Evolutionary conservation across 2,888 invertebrate species (phyloP).

Genomic region (Harpalus rubripes): DNA sequence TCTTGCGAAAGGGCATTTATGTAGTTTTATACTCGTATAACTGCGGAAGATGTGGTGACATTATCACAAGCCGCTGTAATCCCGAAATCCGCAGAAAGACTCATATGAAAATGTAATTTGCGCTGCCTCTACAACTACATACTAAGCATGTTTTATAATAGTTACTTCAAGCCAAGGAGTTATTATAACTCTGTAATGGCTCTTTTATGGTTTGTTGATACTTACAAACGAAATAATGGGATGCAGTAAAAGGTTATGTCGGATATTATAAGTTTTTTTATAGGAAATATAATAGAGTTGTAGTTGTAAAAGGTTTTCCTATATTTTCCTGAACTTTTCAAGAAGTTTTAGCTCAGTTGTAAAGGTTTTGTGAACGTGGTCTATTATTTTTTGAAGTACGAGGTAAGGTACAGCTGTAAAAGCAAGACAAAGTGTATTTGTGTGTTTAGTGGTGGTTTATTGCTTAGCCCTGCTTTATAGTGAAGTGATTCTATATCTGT

Average conservation of each 20-base stretch:
- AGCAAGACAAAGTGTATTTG: neutral
- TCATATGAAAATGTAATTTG: constrained; percentile 67
- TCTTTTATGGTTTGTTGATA: constrained; percentile 42
- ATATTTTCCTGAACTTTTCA: neutral
- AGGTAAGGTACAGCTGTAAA: neutral
- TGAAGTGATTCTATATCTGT: too few species aligned
- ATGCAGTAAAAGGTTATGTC: constrained; percentile 11
- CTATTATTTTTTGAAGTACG: neutral
- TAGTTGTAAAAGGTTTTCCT: neutral
- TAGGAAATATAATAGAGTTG: neutral
- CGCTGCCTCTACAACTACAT: constrained; percentile 4
- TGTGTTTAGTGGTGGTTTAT: too few species aligned
- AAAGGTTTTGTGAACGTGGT: neutral
- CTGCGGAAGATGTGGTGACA: constrained; percentile 32
- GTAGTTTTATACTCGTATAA: constrained; percentile 42
- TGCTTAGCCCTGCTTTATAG: too few species aligned
- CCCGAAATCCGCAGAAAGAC: constrained; percentile 52
- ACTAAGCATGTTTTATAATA: constrained; percentile 32
- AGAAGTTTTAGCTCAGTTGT: neutral
- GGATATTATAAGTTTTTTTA: neutral
- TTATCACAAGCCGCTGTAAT: constrained; percentile 62
- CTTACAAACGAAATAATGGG: constrained; percentile 28
- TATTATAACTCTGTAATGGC: constrained; percentile 21
- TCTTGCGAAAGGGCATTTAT: constrained; percentile 22
- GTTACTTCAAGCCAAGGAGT: constrained; percentile 20